These are phyloP conservation scores for Eurytoma adleriae DNA, from an alignment of 2,888 invertebrate species.

Conservation along the genomic window DNA sequence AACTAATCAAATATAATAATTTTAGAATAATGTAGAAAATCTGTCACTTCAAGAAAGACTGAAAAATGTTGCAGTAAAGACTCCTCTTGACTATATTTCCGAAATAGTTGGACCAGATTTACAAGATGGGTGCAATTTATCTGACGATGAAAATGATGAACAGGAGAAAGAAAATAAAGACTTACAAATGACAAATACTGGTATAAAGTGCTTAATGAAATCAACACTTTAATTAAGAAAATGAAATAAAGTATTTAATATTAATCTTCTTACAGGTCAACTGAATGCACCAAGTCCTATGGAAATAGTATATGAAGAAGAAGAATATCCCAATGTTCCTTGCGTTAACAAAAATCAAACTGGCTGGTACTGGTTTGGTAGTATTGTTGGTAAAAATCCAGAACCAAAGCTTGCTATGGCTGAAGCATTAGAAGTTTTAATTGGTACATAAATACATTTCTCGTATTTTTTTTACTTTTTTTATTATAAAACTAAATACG, in stretches of 20 bases:
- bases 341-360: slow-evolving; percentile 82
- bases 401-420: slow-evolving; percentile 83
- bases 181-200: slow-evolving; percentile 70
- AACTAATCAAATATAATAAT: slow-evolving; percentile 39
- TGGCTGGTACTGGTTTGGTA: slow-evolving; percentile 92
- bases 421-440: slow-evolving; percentile 86
- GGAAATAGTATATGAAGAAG: slow-evolving; percentile 79
- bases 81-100: slow-evolving; percentile 72
- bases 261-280: slow-evolving; percentile 71
- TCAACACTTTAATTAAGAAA: not conserved
- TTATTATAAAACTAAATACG: slow-evolving; percentile 31
- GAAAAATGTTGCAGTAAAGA: slow-evolving; percentile 69
- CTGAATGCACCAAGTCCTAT: slow-evolving; percentile 76
- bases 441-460: slow-evolving; percentile 76
- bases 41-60: slow-evolving; percentile 72
- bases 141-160: slow-evolving; percentile 72
- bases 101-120: slow-evolving; percentile 74
- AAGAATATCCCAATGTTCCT: slow-evolving; percentile 80
- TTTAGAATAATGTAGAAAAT: slow-evolving; percentile 69
- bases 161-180: slow-evolving; percentile 68
- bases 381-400: slow-evolving; percentile 84
- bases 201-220: slow-evolving; percentile 58
- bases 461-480: slow-evolving; percentile 57
- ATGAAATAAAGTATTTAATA: not conserved
- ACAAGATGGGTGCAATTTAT: slow-evolving; percentile 74